Base-by-base conservation (phyloP, 2,888 invertebrate species). In the Philereme transversata region DNA sequence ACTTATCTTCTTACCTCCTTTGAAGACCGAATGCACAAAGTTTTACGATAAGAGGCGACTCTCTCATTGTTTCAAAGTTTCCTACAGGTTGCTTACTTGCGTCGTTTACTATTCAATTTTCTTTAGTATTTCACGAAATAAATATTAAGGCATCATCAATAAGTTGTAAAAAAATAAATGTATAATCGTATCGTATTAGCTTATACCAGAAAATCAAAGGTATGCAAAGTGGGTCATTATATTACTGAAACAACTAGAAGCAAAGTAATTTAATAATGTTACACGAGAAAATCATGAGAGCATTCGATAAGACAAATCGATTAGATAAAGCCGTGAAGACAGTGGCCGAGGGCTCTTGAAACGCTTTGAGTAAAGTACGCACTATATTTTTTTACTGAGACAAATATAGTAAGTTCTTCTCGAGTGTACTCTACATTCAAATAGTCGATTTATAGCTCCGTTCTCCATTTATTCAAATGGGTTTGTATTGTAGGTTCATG, bases 1-100 rank as follows among this genome's bases (percentile, higher is more conserved):
- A 75, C 75, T 78, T 76, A 75, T 71, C 71, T 71, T 67, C 73
- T 74, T 73, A 71, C 67, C 63, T 62, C 68, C 69, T 69, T 66
- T 55, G 57, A 61, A 62, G 64, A 52, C 64, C 67, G 63, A 57
- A 68, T 61, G 58, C 58, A 69, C 68, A 71, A 76, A 79, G 70
- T 79, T 77, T 71, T 55, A 55, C 69, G 71, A 74, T 73, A 74
- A 75, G 62, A 74, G 51, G 67, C 57, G 63, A 65, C 68, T 67
- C 65, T 62, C 61, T 67, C 63, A 72, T 68, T 63, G 63, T 66
- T 68, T 49, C 60, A 4, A 10, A 45, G 38, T 22, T 56, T 36
- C 61, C 52, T 55, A 52, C 54, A 62, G 69, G 67, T 60, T 64
- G 57, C 52, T 52, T 52, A 58, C 60, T 63, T 57, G 65, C 62